Conservation (phyloP, 2,888 invertebrate genomes). For the Girardia tigrina region DNA sequence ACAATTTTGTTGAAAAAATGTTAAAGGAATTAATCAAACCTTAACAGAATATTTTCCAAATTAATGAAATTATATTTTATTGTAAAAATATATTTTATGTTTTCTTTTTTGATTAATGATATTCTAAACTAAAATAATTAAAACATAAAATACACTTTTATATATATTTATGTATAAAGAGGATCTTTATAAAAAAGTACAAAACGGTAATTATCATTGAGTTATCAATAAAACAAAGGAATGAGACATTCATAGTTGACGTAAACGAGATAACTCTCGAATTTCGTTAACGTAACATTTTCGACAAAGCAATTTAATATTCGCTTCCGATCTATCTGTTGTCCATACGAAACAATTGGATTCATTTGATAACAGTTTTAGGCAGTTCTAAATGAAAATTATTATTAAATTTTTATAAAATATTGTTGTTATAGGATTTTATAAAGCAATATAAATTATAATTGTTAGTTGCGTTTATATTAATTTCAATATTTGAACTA, state of each 20-base stretch:
- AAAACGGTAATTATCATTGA: constrained; percentile 6
- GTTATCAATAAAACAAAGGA: not conserved
- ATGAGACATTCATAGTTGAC: not conserved
- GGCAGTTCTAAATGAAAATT: not conserved
- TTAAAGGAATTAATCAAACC: not conserved
- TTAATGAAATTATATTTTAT: no score
- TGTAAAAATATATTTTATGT: no score
- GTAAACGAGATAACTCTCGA: not conserved
- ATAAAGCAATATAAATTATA: not conserved
- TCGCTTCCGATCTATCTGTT: not conserved
- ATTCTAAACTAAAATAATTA: no score
- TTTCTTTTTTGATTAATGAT: no score
- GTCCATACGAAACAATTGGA: constrained; percentile 10
- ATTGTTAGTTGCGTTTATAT: no score
- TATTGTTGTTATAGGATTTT: not conserved
- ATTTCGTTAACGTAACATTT: constrained; percentile 1
- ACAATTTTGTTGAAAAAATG: not conserved
- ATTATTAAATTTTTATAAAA: not conserved
- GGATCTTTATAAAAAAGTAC: not conserved
- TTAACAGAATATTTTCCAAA: no score
- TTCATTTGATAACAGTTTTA: not conserved
- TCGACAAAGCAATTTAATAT: not conserved
- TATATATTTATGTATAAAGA: constrained; percentile 5
- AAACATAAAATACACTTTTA: no score
- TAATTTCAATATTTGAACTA: no score